Conservation (phyloP, 2,797 vertebrate genomes). For the Acanthiza pusilla region DNA sequence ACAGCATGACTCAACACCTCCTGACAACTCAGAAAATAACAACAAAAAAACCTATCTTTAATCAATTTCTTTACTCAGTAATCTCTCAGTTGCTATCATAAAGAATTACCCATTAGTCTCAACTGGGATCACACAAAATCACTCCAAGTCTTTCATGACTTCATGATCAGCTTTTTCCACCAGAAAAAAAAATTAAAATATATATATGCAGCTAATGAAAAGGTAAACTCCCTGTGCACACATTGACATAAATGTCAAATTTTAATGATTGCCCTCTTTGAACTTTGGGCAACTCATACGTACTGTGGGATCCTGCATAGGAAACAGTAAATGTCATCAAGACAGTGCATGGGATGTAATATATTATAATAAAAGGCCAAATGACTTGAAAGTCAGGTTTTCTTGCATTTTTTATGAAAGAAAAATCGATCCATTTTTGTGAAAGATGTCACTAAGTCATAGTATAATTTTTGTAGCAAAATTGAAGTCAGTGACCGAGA, state of each 20-base stretch:
- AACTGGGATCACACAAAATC: conserved; percentile 17
- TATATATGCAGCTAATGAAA: conserved; percentile 38
- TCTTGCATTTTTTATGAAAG: conserved; percentile 63
- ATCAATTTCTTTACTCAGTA: conserved; percentile 26
- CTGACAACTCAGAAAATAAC: conserved; percentile 41
- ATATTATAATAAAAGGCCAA: conserved; percentile 64
- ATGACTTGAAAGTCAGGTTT: conserved; percentile 58
- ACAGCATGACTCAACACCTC: conserved; percentile 46
- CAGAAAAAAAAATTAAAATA: not conserved
- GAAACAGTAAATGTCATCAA: conserved; percentile 61
- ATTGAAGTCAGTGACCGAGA: conserved; percentile 35
- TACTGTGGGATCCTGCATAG: conserved; percentile 25
- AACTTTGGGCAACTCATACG: conserved; percentile 28
- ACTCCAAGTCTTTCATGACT: conserved; percentile 22
- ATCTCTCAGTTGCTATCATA: not conserved
- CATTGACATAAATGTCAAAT: conserved; percentile 65
- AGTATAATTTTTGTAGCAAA: conserved; percentile 46
- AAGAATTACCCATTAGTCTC: conserved; percentile 26
- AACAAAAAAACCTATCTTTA: not conserved
- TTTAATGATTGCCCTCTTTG: conserved; percentile 63
- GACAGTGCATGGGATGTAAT: conserved; percentile 39
- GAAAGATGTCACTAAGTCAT: conserved; percentile 47
- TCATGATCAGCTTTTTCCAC: conserved; percentile 20
- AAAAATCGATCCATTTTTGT: conserved; percentile 52
- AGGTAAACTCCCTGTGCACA: conserved; percentile 57